Conservation (phyloP, 2,888 invertebrate genomes). For the Crepidodera aurea region DNA sequence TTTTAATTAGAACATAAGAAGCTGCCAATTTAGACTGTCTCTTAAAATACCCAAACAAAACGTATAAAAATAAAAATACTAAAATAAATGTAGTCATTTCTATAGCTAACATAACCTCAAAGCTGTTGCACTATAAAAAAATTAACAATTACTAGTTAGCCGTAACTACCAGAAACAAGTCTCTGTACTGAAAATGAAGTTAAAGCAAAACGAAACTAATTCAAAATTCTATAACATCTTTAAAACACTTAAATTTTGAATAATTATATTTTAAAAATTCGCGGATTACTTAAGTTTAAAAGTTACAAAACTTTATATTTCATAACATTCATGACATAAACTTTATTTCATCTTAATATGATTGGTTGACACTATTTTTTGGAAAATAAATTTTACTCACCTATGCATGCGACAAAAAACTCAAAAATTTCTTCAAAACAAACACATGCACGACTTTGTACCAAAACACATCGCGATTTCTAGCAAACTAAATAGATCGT, state of each 20-base stretch:
- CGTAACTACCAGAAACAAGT: neutral
- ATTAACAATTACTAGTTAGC: neutral
- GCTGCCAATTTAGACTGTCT: too few species aligned
- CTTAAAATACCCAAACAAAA: neutral
- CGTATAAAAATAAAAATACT: neutral
- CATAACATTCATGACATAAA: conserved; percentile 15
- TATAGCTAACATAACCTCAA: neutral
- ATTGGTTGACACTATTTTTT: neutral
- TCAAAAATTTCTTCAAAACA: conserved; percentile 32
- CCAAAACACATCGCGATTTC: conserved; percentile 27
- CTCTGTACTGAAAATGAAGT: neutral
- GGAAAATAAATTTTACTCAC: conserved; percentile 29
- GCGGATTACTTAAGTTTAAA: neutral
- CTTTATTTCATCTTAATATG: neutral
- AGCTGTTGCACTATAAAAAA: neutral
- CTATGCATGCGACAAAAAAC: conserved; percentile 43
- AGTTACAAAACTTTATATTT: neutral
- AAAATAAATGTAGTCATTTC: neutral
- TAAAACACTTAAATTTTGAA: neutral
- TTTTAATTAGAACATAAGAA: too few species aligned
- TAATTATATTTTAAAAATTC: neutral
- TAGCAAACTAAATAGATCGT: conserved; percentile 35
- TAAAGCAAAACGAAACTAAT: neutral
- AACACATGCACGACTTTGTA: conserved; percentile 31
- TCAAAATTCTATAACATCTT: neutral